Conservation (phyloP, 2,797 vertebrate species). For the Cryptoblepharus egeriae region DNA sequence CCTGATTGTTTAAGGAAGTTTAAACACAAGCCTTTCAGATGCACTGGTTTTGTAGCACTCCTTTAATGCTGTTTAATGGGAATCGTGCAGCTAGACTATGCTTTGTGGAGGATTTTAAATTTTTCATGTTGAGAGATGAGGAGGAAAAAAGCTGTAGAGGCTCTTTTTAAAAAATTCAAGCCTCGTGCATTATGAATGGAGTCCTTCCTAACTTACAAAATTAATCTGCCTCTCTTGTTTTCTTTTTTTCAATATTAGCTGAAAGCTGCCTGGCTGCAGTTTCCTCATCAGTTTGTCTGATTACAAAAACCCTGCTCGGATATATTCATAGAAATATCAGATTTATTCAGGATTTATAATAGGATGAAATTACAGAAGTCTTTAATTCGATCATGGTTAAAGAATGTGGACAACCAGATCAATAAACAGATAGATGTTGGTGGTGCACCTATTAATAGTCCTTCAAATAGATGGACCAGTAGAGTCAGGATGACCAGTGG, state of each 20-base stretch:
- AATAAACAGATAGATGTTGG: too few species aligned
- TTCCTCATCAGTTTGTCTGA: constrained; percentile 17
- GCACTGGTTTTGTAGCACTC: constrained; percentile 29
- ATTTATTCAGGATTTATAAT: too few species aligned
- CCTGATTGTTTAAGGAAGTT: neutral
- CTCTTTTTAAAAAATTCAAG: constrained; percentile 12
- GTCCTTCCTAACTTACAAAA: constrained; percentile 43
- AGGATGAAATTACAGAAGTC: too few species aligned
- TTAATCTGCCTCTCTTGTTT: constrained; percentile 17
- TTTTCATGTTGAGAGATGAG: constrained; percentile 38
- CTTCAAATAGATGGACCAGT: too few species aligned
- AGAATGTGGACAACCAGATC: too few species aligned
- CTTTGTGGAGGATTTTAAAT: constrained; percentile 48
- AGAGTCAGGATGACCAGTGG: too few species aligned
- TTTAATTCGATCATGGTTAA: too few species aligned
- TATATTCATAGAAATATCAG: too few species aligned
- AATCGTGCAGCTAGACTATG: constrained; percentile 45
- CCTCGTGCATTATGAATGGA: constrained; percentile 38
- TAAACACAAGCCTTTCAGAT: neutral
- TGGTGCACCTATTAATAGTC: too few species aligned
- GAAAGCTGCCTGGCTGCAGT: constrained; percentile 6
- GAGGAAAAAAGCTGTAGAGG: constrained; percentile 34
- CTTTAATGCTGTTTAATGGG: constrained; percentile 44
- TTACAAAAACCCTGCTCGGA: neutral
- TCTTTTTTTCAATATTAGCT: neutral